Percentiles rank a stretch among this genome's conserved stretches.
Conservation (phyloP, 1,140 invertebrate species). For the Dinothrombium tinctorium region DNA sequence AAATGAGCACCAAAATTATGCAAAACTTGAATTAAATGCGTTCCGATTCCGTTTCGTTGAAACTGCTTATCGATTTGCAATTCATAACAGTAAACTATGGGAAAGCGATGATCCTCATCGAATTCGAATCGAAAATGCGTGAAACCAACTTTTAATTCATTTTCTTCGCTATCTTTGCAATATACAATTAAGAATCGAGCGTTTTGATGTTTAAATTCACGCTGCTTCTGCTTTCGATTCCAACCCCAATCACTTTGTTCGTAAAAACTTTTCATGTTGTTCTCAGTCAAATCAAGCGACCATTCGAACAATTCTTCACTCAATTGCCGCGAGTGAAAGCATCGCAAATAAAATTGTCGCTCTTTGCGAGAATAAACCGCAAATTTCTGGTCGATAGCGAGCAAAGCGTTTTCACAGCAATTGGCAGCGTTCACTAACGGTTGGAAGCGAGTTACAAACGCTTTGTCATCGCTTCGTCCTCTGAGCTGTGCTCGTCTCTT, state of each 20-base stretch:
- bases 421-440: no score
- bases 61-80: conserved; percentile 12
- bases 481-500: no score
- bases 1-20: conserved; percentile 16
- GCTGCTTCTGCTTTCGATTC: conserved; percentile 14
- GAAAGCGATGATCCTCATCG: conserved; percentile 9
- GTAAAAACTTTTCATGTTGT: conserved; percentile 17
- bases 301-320: conserved; percentile 5
- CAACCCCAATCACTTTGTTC: conserved; percentile 17
- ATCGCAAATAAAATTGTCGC: no score
- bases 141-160: conserved; percentile 14
- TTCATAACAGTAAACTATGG: conserved; percentile 17
- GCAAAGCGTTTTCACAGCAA: no score
- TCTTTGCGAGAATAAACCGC: no score
- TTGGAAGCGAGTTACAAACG: no score
- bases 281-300: conserved; percentile 15
- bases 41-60: conserved; percentile 15
- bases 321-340: conserved; percentile 6
- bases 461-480: no score
- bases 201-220: conserved; percentile 14
- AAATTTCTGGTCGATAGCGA: no score
- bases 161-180: not conserved
- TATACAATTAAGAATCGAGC: conserved; percentile 15
- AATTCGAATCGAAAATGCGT: conserved; percentile 17
- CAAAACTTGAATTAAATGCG: conserved; percentile 13